Conservation (phyloP, 2,797 vertebrate genomes). For the Silurus lanzhouensis region DNA sequence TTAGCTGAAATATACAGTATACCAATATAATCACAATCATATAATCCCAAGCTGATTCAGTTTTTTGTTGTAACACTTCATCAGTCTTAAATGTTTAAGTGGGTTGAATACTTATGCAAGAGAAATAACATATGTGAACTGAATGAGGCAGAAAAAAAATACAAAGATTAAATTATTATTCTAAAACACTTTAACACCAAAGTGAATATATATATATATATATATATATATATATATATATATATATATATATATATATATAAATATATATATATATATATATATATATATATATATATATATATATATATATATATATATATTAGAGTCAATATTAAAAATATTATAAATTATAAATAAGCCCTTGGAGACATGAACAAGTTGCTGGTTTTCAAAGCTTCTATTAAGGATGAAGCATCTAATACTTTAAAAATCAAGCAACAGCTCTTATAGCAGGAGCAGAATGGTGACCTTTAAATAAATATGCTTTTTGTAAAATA, state of each 20-base stretch:
- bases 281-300: no score
- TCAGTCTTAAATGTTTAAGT: not conserved
- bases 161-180: not conserved
- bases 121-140: not conserved
- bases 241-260: no score
- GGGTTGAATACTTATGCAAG: not conserved
- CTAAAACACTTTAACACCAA: not conserved
- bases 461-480: not conserved
- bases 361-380: not conserved
- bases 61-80: not conserved
- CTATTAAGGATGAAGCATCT: not conserved
- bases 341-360: not conserved
- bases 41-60: not conserved
- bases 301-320: no score
- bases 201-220: not conserved
- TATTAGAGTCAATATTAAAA: not conserved
- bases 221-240: no score
- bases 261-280: no score
- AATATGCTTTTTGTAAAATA: not conserved
- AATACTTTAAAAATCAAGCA: not conserved
- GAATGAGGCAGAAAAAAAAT: not conserved
- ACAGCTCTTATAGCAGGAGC: not conserved
- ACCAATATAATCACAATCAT: not conserved
- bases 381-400: not conserved
- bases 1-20: not conserved